Conservation (phyloP, 2,797 vertebrate genomes). For the Tapirus indicus region DNA sequence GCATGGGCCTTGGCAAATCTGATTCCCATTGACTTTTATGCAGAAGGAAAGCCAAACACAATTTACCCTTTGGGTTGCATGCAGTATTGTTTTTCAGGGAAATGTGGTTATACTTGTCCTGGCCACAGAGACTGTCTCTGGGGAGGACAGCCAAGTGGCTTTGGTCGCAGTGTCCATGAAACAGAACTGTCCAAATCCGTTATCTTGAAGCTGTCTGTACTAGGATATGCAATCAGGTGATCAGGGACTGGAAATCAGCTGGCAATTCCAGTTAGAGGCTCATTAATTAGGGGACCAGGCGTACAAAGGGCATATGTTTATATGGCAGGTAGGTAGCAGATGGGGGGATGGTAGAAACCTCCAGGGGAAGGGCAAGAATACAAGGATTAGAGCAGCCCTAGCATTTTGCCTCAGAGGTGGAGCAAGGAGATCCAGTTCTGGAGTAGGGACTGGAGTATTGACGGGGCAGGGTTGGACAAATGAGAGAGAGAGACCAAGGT, state of each 20-base stretch:
- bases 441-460: not conserved
- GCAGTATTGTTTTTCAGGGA: conserved; percentile 61
- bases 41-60: conserved; percentile 52
- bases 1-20: conserved; percentile 45
- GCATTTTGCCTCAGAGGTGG: not conserved
- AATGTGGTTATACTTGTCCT: conserved; percentile 67
- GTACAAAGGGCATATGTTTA: not conserved
- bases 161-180: conserved; percentile 32
- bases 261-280: not conserved
- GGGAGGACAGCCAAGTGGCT: conserved; percentile 48
- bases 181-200: not conserved
- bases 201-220: not conserved
- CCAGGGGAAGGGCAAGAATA: not conserved
- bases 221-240: not conserved
- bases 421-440: not conserved
- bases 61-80: conserved; percentile 78
- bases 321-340: not conserved
- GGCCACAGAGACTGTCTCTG: conserved; percentile 39
- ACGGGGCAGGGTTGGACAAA: not conserved
- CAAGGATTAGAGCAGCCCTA: not conserved
- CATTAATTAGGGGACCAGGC: not conserved
- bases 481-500: not conserved
- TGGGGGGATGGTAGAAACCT: not conserved
- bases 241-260: not conserved
- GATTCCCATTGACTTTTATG: conserved; percentile 59